A percentile compares a stretch with the other conserved stretches of the same genome.
Conservation (phyloP, 2,797 vertebrate species). For the Podarcis siculus region DNA sequence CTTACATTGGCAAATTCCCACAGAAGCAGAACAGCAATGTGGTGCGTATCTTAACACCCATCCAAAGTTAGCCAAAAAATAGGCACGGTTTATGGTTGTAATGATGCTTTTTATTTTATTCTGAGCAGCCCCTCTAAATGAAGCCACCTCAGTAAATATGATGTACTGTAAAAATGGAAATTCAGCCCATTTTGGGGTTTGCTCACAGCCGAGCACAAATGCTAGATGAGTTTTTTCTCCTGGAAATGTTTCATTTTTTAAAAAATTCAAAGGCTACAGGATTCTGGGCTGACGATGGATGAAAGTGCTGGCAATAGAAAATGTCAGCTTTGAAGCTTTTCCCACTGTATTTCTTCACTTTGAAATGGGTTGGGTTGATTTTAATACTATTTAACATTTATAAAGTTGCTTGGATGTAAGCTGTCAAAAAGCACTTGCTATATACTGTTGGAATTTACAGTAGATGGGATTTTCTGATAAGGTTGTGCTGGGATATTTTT, state of each 20-base stretch:
- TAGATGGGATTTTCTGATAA: neutral
- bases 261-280: neutral
- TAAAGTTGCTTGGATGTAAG: neutral
- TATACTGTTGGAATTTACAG: neutral
- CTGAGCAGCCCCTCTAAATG: neutral
- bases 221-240: neutral
- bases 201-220: neutral
- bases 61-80: neutral
- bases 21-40: neutral
- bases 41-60: neutral
- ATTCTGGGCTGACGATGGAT: neutral
- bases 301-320: neutral
- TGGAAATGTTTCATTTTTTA: neutral
- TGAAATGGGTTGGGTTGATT: neutral
- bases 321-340: neutral
- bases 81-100: neutral
- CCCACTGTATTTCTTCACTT: neutral
- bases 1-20: neutral
- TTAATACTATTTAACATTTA: neutral
- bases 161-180: neutral
- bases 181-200: neutral
- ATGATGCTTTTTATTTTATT: neutral
- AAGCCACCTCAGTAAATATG: neutral
- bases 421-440: neutral
- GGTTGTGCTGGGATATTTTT: neutral